Evolutionary conservation across 2,888 invertebrate genomes (phyloP), one percentile per base, ranked within the genome.

Genomic region (Odiellus spinosus): DNA sequence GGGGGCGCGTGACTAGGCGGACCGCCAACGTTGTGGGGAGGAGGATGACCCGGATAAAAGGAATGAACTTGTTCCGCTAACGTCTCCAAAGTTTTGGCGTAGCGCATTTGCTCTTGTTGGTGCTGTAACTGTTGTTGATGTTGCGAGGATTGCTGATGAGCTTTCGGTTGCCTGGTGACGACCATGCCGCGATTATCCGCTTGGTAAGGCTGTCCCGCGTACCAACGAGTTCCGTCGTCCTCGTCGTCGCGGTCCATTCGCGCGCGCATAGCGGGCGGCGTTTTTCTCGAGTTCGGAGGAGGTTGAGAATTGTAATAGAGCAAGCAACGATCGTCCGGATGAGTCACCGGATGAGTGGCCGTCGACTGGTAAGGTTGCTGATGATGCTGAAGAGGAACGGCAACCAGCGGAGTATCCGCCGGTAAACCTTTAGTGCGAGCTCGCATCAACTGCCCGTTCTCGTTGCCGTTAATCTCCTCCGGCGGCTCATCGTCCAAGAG

Each of bases 31-130:
- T n/a, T 32, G 10, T 11, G 32, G 5, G 46, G 34, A 10, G 41
- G 35, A 5, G 41, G 33, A 18, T 50, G 47, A 11, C 48, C 50
- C 3, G 40, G 32, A 62, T 84, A 83, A 67, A 84, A 86, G 45
- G 86, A 80, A 65, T 88, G 88, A 47, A 88, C 87, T 69, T 87
- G 87, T 65, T 90, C 88, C 4, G 88, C 87, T 46, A 90, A 73
- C 60, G 86, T 87, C 64, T 88, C 88, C 56, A 88, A 67, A 1
- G 88, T 88, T 64, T 87, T 87, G 3, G 83, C 82, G 63, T 82
- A 82, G 3, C 76, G 77, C 53, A 86, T 75, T 63, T 87, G 86
- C 66, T 86, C 88, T 5, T 85, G 84, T 53, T 84, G 74, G 52
- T 72, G 68, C 15, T 81, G 76, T 63, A 87, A 86, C 14, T 19